phyloP scores from a whole-genome alignment of 2,113 vertebrate genomes.

The Arizona elegans region DNA sequence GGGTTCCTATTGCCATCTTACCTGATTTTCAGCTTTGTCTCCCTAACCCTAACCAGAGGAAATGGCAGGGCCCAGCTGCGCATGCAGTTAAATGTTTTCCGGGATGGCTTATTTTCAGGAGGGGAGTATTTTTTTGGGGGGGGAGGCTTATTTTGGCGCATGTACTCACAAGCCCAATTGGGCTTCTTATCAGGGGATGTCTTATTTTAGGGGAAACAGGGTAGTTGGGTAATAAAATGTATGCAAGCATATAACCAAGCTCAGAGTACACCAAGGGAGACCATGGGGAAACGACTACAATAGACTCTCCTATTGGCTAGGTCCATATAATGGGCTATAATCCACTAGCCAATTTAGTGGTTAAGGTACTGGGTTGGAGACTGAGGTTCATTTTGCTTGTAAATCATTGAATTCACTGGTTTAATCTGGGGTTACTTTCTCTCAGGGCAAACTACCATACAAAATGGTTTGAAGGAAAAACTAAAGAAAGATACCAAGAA shows the following conservation, averaged over 20 bases:
- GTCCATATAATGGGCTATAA: neutral
- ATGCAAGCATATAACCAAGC: neutral
- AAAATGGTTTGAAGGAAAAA: neutral
- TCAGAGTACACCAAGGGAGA: neutral
- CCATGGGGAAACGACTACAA: neutral
- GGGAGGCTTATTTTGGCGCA: too few species aligned
- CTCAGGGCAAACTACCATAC: neutral
- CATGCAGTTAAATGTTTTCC: too few species aligned
- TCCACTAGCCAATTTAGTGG: neutral
- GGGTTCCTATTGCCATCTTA: too few species aligned
- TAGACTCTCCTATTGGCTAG: neutral
- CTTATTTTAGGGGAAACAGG: too few species aligned
- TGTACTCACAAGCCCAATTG: too few species aligned
- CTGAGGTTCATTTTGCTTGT: neutral
- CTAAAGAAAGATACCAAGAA: neutral
- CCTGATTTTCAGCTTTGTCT: too few species aligned
- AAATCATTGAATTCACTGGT: neutral
- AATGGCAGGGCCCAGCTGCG: too few species aligned
- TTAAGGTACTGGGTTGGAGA: neutral
- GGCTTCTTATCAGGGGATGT: too few species aligned
- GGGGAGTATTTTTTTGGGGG: too few species aligned
- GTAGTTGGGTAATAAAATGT: neutral
- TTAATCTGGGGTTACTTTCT: neutral
- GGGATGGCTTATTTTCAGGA: too few species aligned
- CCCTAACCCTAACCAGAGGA: too few species aligned